Base-by-base conservation (phyloP, 2,113 vertebrate species). In the Tapirus terrestris region DNA sequence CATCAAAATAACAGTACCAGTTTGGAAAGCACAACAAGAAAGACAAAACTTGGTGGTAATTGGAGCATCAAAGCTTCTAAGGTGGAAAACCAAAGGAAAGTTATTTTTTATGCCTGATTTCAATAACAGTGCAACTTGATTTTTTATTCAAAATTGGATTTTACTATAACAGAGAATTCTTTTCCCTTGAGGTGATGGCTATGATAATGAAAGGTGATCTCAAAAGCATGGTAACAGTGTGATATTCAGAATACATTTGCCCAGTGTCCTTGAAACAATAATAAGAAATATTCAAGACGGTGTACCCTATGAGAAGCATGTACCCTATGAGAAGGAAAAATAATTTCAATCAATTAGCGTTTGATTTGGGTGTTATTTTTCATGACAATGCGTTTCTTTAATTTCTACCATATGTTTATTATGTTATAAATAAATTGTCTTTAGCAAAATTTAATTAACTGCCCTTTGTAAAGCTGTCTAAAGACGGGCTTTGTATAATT, bases 361-460 rank as follows among this genome's bases (percentile, higher is more conserved):
- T 91, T 89, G 48, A 91, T 68, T 84, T 85, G 33, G 20, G 14
- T 95, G 6, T 33, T 70, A n/a, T 83, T 92, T 96, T 83, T 53
- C 82, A 39, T 53, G 56, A 23, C 29, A 93, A 14, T 84, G 56
- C 9, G 91, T 97, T 56, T 84, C 77, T 72, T 58, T 6, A 89
- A 70, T 77, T 88, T 91, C 48, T 3, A 95, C 36, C 73, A 94
- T 94, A 88, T 91, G 53, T 53, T 89, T 88, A 80, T 75, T 91
- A 85, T 58, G 3, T 86, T 96, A 75, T 84, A 86, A 93, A 90
- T 94, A 63, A 96, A 93, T 86, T 48, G 10, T 89, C 53, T 91
- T 97, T 79, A 76, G 53, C 72, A 96, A 96, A 93, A 94, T 96
- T 79, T 89, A 96, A 96, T 92, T 89, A 96, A 56, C 39, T 94